These are phyloP conservation scores for Apocrypta bakeri DNA, from an alignment of 1,140 invertebrate genomes.

Conservation along the genomic window DNA sequence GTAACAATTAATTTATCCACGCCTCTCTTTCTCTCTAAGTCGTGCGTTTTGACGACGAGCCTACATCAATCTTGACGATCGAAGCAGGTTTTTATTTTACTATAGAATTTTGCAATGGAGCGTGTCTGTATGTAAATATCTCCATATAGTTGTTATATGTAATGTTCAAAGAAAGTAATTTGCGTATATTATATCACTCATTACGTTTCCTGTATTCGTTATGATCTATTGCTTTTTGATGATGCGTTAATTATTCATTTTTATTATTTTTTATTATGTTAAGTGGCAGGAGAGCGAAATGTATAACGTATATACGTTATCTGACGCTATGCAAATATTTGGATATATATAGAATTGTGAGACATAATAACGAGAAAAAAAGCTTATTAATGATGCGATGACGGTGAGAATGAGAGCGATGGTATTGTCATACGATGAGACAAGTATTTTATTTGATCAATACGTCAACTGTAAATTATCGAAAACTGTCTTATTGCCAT, in stretches of 20 bases:
- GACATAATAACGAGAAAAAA: neutral
- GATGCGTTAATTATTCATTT: neutral
- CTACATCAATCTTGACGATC: neutral
- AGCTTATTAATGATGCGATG: neutral
- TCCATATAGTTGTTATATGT: neutral
- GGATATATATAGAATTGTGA: conserved; percentile 15
- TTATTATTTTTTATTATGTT: conserved; percentile 11
- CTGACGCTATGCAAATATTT: conserved; percentile 39
- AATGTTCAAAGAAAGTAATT: neutral
- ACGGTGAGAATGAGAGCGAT: neutral
- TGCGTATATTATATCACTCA: neutral
- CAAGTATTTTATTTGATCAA: conserved; percentile 43
- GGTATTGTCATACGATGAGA: conserved; percentile 32
- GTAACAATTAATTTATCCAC: neutral
- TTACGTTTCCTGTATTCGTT: neutral
- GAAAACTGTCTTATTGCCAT: neutral
- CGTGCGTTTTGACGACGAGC: neutral
- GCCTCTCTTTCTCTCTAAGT: neutral
- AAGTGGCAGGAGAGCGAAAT: neutral
- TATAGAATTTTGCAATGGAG: neutral
- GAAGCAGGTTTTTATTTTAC: conserved; percentile 14
- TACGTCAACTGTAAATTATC: conserved; percentile 37
- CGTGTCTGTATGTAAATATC: neutral
- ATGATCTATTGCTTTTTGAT: neutral
- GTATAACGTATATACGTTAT: neutral